Conservation (phyloP, 1,140 invertebrate genomes). For the Lepidurus packardi region DNA sequence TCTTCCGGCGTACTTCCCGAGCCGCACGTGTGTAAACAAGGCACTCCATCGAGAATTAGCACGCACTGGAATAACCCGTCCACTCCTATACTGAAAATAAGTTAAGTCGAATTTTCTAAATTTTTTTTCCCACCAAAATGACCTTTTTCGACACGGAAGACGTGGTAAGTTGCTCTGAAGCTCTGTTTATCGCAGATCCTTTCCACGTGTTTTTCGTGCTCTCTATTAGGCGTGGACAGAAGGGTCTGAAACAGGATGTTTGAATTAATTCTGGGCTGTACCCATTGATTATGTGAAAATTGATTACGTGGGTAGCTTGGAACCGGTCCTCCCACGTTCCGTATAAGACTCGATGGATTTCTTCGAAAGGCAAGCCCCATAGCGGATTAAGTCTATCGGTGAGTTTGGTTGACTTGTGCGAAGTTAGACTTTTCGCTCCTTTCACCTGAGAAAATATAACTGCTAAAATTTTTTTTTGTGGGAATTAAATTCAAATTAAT, state of each 20-base stretch:
- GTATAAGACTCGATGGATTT: neutral
- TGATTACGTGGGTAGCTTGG: neutral
- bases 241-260: neutral
- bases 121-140: neutral
- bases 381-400: neutral
- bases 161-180: neutral
- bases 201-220: neutral
- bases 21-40: neutral
- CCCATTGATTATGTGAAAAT: neutral
- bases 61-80: neutral
- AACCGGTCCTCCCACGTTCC: neutral
- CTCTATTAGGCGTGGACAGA: neutral
- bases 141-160: neutral
- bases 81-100: neutral
- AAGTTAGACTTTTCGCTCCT: neutral
- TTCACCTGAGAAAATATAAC: neutral
- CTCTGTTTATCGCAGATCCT: neutral
- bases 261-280: neutral
- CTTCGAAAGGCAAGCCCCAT: neutral
- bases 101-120: neutral
- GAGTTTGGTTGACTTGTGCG: neutral
- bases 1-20: neutral
- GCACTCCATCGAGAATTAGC: neutral
- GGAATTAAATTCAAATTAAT: too few species aligned
- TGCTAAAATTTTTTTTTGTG: too few species aligned